These are phyloP conservation scores for Kradibia gibbosae DNA, from an alignment of 1,140 invertebrate genomes.

Conservation along the genomic window DNA sequence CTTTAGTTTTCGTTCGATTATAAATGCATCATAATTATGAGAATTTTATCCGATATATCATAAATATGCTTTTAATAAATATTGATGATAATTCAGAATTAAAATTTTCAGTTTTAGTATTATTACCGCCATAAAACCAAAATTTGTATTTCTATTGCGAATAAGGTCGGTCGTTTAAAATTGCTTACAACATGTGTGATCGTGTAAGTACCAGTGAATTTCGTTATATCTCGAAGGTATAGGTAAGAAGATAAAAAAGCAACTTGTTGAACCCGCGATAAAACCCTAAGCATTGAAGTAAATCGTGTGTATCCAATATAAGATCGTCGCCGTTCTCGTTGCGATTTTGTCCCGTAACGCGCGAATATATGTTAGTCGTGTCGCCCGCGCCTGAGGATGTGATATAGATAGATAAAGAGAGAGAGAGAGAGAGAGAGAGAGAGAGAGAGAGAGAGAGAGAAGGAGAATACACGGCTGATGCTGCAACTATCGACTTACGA, in stretches of 20 bases:
- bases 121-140: too few relatives aligned
- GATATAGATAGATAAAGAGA: background rate
- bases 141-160: too few relatives aligned
- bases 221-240: background rate
- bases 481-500: background rate
- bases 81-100: too few relatives aligned
- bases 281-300: constrained; percentile 16
- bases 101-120: too few relatives aligned
- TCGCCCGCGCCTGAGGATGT: constrained; percentile 1
- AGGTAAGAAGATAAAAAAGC: background rate
- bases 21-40: too few relatives aligned
- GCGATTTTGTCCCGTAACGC: constrained; percentile 22
- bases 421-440: background rate
- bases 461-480: background rate
- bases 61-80: too few relatives aligned
- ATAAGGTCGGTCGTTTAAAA: too few relatives aligned
- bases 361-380: constrained; percentile 35
- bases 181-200: background rate
- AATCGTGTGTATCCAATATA: constrained; percentile 17
- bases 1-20: too few relatives aligned
- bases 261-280: constrained; percentile 14
- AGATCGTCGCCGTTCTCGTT: constrained; percentile 11
- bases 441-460: background rate
- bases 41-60: too few relatives aligned
- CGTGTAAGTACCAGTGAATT: background rate